Percentiles rank a stretch among this genome's conserved stretches.
Evolutionary conservation across 37 sponge, comb jelly and placozoan species (phyloP).

Genomic region (Hexactinellida sp.): DNA sequence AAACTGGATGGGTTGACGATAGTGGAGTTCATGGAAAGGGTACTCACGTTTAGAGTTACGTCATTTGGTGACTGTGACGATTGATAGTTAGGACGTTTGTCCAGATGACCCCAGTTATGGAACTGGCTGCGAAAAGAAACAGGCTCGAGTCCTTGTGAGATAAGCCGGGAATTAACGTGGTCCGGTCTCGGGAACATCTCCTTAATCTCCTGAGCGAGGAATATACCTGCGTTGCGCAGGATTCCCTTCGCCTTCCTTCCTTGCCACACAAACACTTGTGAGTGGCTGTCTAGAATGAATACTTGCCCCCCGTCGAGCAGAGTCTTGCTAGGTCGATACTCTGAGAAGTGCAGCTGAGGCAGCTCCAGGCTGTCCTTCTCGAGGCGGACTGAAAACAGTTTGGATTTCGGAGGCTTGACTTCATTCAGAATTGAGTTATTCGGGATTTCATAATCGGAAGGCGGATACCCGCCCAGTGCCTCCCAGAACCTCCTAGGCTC

Average conservation of each 20-base stretch:
- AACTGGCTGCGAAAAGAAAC: not conserved
- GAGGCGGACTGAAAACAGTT: not conserved
- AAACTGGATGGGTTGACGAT: not conserved
- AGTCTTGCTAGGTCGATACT: not conserved
- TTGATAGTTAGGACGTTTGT: not conserved
- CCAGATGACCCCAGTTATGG: not conserved
- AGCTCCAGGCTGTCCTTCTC: not conserved
- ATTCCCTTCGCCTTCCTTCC: constrained; percentile 38
- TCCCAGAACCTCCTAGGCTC: constrained; percentile 76
- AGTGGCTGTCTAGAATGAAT: constrained; percentile 67
- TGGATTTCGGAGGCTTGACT: not conserved
- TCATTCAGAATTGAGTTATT: not conserved
- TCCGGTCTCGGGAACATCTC: constrained; percentile 11
- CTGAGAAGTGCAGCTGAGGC: not conserved
- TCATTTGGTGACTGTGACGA: not conserved
- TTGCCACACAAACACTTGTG: constrained; percentile 64
- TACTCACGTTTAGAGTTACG: not conserved
- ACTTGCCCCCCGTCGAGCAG: constrained; percentile 59
- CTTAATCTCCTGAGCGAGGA: constrained; percentile 1
- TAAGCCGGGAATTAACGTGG: not conserved
- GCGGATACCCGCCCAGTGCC: constrained; percentile 45
- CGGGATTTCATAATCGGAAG: not conserved
- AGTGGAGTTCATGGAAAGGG: not conserved
- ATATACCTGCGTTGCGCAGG: not conserved
- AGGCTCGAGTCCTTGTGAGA: not conserved